These are phyloP conservation scores for Suillia variegata DNA, from an alignment of 2,888 invertebrate genomes.

Conservation along the genomic window DNA sequence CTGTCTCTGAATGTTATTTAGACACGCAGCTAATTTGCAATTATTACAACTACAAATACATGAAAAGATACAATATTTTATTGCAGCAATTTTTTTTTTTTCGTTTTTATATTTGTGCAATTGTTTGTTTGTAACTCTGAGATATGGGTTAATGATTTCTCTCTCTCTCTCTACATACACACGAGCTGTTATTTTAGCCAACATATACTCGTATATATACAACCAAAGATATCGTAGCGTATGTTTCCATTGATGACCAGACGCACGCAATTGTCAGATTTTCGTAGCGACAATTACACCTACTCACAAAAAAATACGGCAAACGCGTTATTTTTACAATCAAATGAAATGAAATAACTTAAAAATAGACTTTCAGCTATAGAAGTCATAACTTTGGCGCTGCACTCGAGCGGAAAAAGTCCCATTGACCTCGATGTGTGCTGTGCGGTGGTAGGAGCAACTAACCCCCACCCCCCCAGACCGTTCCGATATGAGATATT, in stretches of 20 bases:
- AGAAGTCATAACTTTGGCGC: too few species aligned
- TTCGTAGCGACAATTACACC: too few species aligned
- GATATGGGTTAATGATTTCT: background rate
- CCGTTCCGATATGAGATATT: too few species aligned
- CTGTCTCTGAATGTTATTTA: constrained; percentile 43
- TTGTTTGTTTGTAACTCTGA: background rate
- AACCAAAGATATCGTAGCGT: background rate
- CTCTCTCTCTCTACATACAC: background rate
- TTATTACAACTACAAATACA: constrained; percentile 29
- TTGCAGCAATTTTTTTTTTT: background rate
- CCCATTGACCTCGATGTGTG: background rate
- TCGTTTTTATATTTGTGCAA: background rate
- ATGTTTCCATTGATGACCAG: background rate
- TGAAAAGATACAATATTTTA: background rate
- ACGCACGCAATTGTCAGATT: constrained; percentile 1
- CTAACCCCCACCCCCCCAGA: too few species aligned
- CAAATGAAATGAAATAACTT: too few species aligned
- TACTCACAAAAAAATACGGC: too few species aligned
- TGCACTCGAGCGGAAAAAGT: too few species aligned
- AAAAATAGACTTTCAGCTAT: too few species aligned
- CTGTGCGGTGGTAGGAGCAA: too few species aligned
- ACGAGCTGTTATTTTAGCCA: background rate
- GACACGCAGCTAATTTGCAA: constrained; percentile 46
- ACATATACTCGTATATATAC: background rate
- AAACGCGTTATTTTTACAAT: too few species aligned